Evolutionary conservation across 2,113 vertebrate species (phyloP), one percentile per base, ranked within the genome.

Genomic region (Parus major): DNA sequence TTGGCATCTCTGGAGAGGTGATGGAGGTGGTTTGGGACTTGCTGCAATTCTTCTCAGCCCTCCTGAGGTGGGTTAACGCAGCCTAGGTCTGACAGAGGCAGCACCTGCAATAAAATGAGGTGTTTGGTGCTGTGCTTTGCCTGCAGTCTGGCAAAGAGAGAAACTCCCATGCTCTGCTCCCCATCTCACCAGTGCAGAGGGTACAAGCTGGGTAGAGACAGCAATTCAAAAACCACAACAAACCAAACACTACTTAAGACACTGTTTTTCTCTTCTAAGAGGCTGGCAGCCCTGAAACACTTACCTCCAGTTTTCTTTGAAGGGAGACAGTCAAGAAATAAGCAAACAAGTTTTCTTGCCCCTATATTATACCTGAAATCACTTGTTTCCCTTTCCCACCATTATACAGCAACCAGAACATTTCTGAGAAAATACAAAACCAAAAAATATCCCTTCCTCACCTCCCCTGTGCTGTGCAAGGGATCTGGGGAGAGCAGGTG

Each of bases 21-120:
- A 15, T 13, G 7, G 82, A 57, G 47, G n/a, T 75, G 53, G 16
- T 47, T 61, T 69, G 42, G 87, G 78, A 36, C 55, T 41, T 27
- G n/a, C 60, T 75, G 88, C 25, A 9, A 14, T 28, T 42, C 65
- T 88, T 49, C 63, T 86, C 81, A 53, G 79, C 55, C 49, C 22
- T 86, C 84, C 73, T 13, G 21, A 14, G 69, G 68, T 50, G 11
- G 76, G 46, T 70, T 66, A 23, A 28, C 6, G 9, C n/a, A 61
- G 66, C 66, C 59, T 42, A 56, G 57, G 35, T 84, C 76, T 61
- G 75, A 73, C 7, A 63, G 77, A 77, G 93, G 82, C 64, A 52
- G 88, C 82, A 77, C 65, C 97, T 98, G 94, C 59, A 98, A 97
- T 13, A 61, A 78, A 90, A 92, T 0, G 12, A 35, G 5, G 52